These are phyloP conservation scores for Hyppa rectilinea DNA, from an alignment of 2,888 invertebrate species.

Conservation along the genomic window DNA sequence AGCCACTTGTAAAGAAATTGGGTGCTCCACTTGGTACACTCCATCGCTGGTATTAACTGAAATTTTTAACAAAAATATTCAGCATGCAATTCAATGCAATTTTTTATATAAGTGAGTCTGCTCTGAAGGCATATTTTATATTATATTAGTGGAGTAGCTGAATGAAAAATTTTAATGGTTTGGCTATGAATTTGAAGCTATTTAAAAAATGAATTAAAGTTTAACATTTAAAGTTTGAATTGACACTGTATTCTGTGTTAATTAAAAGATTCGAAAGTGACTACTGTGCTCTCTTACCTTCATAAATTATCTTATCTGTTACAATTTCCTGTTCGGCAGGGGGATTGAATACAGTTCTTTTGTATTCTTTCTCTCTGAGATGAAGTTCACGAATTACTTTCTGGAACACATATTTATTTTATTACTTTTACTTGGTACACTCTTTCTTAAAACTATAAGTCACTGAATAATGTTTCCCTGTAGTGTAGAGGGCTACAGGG, in stretches of 20 bases:
- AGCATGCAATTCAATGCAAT: background rate
- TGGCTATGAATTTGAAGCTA: background rate
- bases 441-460: background rate
- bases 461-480: background rate
- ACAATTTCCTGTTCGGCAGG: conserved; percentile 73
- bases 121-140: background rate
- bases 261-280: background rate
- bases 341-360: conserved; percentile 73
- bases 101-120: background rate
- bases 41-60: conserved; percentile 92
- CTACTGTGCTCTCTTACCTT: conserved; percentile 74
- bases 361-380: conserved; percentile 83
- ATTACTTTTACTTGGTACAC: background rate
- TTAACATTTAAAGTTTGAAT: background rate
- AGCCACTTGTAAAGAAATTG: conserved; percentile 91
- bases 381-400: conserved; percentile 84
- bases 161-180: background rate
- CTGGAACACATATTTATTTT: conserved; percentile 72
- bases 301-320: conserved; percentile 82
- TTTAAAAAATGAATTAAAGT: too few species aligned
- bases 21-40: conserved; percentile 92
- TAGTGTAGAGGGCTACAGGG: background rate
- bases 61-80: conserved; percentile 4
- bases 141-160: background rate
- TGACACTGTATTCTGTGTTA: background rate